Conservation (phyloP, 2,888 invertebrate species). For the Alitta virens region DNA sequence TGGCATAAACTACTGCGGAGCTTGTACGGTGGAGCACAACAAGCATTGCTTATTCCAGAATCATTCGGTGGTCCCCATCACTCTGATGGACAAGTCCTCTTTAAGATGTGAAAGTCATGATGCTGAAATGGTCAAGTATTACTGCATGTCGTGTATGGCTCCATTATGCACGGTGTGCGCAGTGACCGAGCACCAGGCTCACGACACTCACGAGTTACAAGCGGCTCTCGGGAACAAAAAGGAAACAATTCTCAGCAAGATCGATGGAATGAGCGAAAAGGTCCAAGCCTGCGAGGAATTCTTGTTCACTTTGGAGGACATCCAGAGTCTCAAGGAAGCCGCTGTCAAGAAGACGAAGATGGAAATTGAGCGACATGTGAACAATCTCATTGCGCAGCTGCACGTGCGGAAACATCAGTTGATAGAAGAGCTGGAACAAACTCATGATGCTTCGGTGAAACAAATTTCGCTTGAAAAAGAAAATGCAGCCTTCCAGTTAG, state of each 20-base stretch:
- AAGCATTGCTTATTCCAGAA: constrained; percentile 26
- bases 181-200: constrained; percentile 26
- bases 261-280: constrained; percentile 24
- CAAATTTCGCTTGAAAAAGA: constrained; percentile 25
- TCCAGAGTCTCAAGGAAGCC: constrained; percentile 26
- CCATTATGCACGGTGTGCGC: constrained; percentile 30
- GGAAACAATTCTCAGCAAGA: constrained; percentile 17
- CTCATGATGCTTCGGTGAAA: constrained; percentile 20
- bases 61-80: constrained; percentile 25
- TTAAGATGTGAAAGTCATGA: constrained; percentile 27
- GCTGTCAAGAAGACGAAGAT: constrained; percentile 26
- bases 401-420: constrained; percentile 22
- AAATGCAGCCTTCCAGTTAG: constrained; percentile 23
- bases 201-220: constrained; percentile 23
- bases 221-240: constrained; percentile 25
- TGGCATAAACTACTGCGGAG: constrained; percentile 28
- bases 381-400: constrained; percentile 22
- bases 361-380: constrained; percentile 27
- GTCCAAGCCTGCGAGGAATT: constrained; percentile 24
- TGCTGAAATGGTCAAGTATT: constrained; percentile 28
- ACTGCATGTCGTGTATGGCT: constrained; percentile 25
- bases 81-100: constrained; percentile 22
- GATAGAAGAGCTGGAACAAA: constrained; percentile 25
- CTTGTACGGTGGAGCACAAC: constrained; percentile 25
- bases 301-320: constrained; percentile 24